These are phyloP conservation scores for Paguma larvata DNA, from an alignment of 2,797 vertebrate genomes.

Conservation along the genomic window DNA sequence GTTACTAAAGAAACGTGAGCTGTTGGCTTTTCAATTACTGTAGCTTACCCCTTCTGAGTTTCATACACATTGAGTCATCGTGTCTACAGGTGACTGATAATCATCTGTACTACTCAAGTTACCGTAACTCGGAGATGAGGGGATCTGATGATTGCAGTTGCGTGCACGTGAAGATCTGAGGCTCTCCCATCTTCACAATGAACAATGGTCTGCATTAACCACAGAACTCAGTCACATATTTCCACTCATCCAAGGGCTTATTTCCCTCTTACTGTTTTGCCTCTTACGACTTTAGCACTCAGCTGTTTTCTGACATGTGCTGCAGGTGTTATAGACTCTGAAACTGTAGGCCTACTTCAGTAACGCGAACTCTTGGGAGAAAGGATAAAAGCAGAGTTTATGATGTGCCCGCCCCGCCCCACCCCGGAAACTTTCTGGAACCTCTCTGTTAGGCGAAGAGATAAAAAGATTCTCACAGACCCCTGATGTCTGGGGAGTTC, in stretches of 20 bases:
- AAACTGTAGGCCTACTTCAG: neutral
- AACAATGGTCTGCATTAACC: slow-evolving; percentile 76
- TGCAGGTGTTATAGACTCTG: neutral
- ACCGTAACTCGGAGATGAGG: slow-evolving; percentile 85
- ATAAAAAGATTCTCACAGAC: neutral
- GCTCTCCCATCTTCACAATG: slow-evolving; percentile 36
- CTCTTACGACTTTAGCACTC: slow-evolving; percentile 17
- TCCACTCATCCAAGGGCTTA: slow-evolving; percentile 76
- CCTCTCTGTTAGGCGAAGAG: neutral
- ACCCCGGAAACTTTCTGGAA: neutral
- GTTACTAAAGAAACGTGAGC: slow-evolving; percentile 89
- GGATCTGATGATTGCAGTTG: slow-evolving; percentile 76
- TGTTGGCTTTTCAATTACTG: slow-evolving; percentile 87
- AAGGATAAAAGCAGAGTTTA: neutral
- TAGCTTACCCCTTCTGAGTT: slow-evolving; percentile 87
- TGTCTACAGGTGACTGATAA: slow-evolving; percentile 90
- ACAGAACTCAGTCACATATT: slow-evolving; percentile 80
- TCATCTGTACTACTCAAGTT: slow-evolving; percentile 88
- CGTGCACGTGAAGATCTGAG: slow-evolving; percentile 77
- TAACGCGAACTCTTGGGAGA: neutral
- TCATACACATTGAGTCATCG: slow-evolving; percentile 89
- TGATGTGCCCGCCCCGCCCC: neutral
- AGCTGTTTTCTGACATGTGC: slow-evolving; percentile 56
- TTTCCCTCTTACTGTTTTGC: slow-evolving; percentile 61
- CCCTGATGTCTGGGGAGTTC: neutral